Percentiles rank a stretch among this genome's conserved stretches.
These are phyloP conservation scores for Polylopha cassiicola DNA, from an alignment of 2,888 invertebrate species.

Conservation along the genomic window DNA sequence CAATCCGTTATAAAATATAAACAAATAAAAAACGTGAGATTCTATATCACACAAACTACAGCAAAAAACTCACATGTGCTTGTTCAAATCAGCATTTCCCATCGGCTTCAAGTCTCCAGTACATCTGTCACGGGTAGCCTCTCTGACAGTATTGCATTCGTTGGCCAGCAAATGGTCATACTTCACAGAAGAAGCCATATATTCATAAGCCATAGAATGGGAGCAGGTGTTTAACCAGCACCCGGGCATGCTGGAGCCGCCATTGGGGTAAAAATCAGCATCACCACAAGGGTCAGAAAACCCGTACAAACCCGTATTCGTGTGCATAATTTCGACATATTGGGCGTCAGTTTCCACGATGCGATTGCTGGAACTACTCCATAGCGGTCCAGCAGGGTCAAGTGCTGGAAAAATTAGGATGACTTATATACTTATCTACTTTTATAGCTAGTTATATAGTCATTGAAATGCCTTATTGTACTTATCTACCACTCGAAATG, in stretches of 20 bases:
- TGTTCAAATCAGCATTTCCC: conserved; percentile 48
- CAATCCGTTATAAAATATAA: too few species aligned
- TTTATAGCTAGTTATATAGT: too few species aligned
- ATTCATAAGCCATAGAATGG: conserved; percentile 45
- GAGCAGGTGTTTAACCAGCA: conserved; percentile 50
- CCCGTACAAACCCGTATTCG: conserved; percentile 46
- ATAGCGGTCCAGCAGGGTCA: conserved; percentile 62
- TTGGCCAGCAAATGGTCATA: conserved; percentile 44
- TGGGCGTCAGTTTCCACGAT: conserved; percentile 42
- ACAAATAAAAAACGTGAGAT: too few species aligned
- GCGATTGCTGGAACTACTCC: conserved; percentile 39
- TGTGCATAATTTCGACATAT: conserved; percentile 66
- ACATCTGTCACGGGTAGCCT: conserved; percentile 40
- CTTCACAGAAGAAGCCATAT: conserved; percentile 49
- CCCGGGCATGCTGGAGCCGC: conserved; percentile 53
- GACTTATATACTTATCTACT: too few species aligned
- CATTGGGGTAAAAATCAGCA: conserved; percentile 59
- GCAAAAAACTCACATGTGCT: conserved; percentile 40
- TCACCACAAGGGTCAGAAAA: conserved; percentile 44
- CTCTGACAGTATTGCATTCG: conserved; percentile 36
- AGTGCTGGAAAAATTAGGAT: conserved; percentile 41
- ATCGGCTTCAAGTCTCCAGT: conserved; percentile 36
- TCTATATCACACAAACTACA: too few species aligned
- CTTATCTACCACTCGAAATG: too few species aligned
- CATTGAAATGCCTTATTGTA: too few species aligned